Percentiles rank a stretch among this genome's conserved stretches.
Conservation (phyloP, 1,140 invertebrate species). For the Xylocopa sonorina region DNA sequence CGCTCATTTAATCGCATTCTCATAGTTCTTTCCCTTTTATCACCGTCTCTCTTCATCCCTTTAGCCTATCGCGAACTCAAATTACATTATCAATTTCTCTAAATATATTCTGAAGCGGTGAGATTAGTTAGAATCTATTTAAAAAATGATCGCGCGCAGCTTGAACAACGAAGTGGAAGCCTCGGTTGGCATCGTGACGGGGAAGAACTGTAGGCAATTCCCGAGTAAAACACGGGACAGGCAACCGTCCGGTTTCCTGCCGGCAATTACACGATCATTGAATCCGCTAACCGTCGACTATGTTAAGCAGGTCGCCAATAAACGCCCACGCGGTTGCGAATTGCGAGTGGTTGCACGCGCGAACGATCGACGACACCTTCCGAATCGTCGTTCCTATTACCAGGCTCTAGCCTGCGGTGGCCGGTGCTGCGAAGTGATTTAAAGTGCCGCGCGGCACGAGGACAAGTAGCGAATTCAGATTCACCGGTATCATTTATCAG, state of each 20-base stretch:
- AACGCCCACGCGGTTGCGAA: slow-evolving; percentile 65
- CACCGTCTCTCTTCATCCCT: no score
- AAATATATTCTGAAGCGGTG: no score
- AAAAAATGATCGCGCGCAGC: no score
- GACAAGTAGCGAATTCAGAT: slow-evolving; percentile 21
- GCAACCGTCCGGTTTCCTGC: slow-evolving; percentile 56
- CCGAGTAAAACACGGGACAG: slow-evolving; percentile 16
- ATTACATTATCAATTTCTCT: no score
- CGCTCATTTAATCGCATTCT: slow-evolving; percentile 3
- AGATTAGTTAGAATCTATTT: no score
- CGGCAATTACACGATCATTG: slow-evolving; percentile 69
- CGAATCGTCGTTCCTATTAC: slow-evolving; percentile 21
- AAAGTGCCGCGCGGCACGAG: background rate
- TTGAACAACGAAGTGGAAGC: background rate
- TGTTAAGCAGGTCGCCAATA: slow-evolving; percentile 67
- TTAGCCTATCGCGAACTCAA: no score
- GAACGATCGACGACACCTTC: slow-evolving; percentile 37
- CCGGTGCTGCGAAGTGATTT: background rate
- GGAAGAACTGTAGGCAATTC: slow-evolving; percentile 23
- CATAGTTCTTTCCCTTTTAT: no score
- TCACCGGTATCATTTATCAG: slow-evolving; percentile 36
- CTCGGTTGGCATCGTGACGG: slow-evolving; percentile 9
- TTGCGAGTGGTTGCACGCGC: slow-evolving; percentile 35
- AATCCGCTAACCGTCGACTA: slow-evolving; percentile 64
- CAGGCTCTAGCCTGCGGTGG: background rate